Base-by-base conservation (phyloP, 1,140 invertebrate species). In the Rhagoletis zephyria region DNA sequence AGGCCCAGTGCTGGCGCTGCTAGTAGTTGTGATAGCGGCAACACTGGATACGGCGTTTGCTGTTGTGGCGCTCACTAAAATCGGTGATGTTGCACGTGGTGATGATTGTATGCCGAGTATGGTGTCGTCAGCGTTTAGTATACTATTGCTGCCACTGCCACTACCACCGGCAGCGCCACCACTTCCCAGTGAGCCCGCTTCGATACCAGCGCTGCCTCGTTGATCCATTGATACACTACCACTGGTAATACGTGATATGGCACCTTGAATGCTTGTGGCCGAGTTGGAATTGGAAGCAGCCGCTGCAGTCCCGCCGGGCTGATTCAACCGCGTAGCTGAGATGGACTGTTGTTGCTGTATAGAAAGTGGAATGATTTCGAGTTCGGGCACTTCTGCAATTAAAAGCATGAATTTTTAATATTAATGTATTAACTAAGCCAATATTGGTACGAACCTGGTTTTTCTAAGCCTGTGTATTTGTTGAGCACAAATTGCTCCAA, bases 391-490 rank as follows among this genome's bases (percentile, higher is more conserved):
- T 89, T 92, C 91, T 92, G 59, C 42, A 81, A 81, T 45, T 4
- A 70, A 45, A 2, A 59, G 6, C 2, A 14, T 40, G 14, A 85
- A 51, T 56, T 56, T 6, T 56, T 56, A 56, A 0, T 56, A 56
- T 56, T 56, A 56, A 56, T 56, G 9, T 56, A 56, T n/a, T n/a
- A n/a, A n/a, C 56, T 61, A 70, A 85, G 40, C 30, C 12, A 59
- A 40, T n/a, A n/a, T n/a, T n/a, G n/a, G n/a, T n/a, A 88, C 89
- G 40, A 87, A 97, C 97, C 96, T 94, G 97, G 98, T 93, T 97
- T 97, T 92, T 98, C 97, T 89, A 96, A 95, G 88, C 97, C 97
- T 87, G 97, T 98, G 89, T 96, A 96, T 94, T 99, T 99, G 89
- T 96, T 96, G 89, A 97, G 94, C 81, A 98, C 96, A 94, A 99